A percentile compares a stretch with the other conserved stretches of the same genome.
Evolutionary conservation across 2,888 invertebrate species (phyloP).

Genomic region (Drepana falcataria): DNA sequence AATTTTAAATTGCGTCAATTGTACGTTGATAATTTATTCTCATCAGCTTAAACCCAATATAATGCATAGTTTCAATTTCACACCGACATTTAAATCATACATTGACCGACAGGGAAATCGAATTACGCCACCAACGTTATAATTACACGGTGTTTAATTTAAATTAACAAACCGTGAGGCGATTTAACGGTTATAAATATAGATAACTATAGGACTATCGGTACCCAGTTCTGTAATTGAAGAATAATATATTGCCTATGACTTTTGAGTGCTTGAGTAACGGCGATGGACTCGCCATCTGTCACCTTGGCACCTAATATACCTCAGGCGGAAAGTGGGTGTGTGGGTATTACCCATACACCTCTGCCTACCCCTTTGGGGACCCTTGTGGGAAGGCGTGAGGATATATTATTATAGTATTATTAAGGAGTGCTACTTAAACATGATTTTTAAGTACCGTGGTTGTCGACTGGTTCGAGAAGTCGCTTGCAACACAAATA

Average conservation of each 20-base stretch:
- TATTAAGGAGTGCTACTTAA: too few relatives aligned
- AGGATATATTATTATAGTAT: too few relatives aligned
- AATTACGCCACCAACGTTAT: constrained; percentile 46
- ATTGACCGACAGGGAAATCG: constrained; percentile 51
- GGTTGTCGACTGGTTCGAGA: too few relatives aligned
- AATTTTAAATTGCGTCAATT: not conserved
- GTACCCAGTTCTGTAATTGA: not conserved
- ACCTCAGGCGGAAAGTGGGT: too few relatives aligned
- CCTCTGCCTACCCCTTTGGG: too few relatives aligned
- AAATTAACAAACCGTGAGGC: constrained; percentile 58
- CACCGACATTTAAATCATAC: constrained; percentile 45
- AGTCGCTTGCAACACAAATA: too few relatives aligned
- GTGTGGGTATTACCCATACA: too few relatives aligned
- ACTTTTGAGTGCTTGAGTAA: too few relatives aligned
- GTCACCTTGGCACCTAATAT: too few relatives aligned
- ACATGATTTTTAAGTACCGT: too few relatives aligned
- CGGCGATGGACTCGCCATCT: too few relatives aligned
- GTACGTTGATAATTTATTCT: not conserved
- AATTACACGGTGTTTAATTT: constrained; percentile 63
- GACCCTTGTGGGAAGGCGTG: too few relatives aligned
- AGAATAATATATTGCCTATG: not conserved
- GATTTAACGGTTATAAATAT: constrained; percentile 47
- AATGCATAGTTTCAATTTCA: constrained; percentile 29
- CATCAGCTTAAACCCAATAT: constrained; percentile 22
- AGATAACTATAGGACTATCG: not conserved